Percentiles rank a stretch among this genome's conserved stretches.
These are phyloP conservation scores for Lerista edwardsae DNA, from an alignment of 2,797 vertebrate species.

Conservation along the genomic window DNA sequence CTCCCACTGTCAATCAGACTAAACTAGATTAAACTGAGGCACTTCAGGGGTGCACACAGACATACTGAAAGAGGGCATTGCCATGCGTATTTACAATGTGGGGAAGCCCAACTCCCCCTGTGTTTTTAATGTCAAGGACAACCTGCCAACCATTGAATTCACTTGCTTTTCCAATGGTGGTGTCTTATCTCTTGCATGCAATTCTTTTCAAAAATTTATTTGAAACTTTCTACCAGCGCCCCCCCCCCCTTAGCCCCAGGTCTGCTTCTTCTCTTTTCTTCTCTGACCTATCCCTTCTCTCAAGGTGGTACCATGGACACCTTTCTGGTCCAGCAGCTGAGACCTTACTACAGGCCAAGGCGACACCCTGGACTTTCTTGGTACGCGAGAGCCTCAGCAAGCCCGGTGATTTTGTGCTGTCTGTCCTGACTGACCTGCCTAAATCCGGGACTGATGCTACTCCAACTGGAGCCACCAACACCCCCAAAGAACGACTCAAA, in stretches of 20 bases:
- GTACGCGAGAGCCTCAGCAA: slow-evolving; percentile 96
- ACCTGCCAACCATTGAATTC: too few species aligned
- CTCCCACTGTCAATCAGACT: too few species aligned
- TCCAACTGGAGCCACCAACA: slow-evolving; percentile 45
- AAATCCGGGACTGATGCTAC: slow-evolving; percentile 71
- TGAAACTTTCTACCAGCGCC: too few species aligned
- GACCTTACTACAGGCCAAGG: slow-evolving; percentile 84
- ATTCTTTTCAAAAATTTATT: too few species aligned
- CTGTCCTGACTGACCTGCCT: slow-evolving; percentile 85
- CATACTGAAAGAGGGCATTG: too few species aligned
- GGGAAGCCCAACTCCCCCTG: too few species aligned
- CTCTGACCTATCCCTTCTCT: slow-evolving; percentile 24
- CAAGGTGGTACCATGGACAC: slow-evolving; percentile 97
- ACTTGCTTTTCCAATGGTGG: too few species aligned
- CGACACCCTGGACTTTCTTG: slow-evolving; percentile 90
- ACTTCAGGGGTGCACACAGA: too few species aligned
- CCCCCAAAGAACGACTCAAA: slow-evolving; percentile 62
- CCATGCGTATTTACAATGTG: too few species aligned
- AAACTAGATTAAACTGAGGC: too few species aligned
- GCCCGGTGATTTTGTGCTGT: slow-evolving; percentile 94
- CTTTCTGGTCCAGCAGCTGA: slow-evolving; percentile 90
- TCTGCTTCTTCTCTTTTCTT: neutral
- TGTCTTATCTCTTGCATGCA: too few species aligned
- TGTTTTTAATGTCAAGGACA: too few species aligned
- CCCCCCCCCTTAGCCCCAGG: neutral